Evolutionary conservation across 2,888 invertebrate genomes (phyloP).

Genomic region (Eutolmus rufibarbis): DNA sequence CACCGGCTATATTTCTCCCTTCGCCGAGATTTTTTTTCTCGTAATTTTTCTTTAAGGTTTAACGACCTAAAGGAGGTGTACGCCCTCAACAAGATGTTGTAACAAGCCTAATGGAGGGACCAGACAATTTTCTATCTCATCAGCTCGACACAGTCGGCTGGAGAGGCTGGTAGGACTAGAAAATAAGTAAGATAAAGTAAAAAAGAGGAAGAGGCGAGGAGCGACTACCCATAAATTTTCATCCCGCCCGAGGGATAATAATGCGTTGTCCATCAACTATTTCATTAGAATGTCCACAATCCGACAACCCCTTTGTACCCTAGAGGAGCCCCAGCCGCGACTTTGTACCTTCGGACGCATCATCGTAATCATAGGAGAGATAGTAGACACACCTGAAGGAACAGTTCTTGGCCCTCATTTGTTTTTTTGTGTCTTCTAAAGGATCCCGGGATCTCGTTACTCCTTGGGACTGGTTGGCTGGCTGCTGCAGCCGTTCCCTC

Average conservation of each 20-base stretch:
- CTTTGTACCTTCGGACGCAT: conserved; percentile 2
- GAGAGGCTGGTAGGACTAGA: neutral
- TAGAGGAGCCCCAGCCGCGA: neutral
- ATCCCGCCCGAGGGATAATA: conserved; percentile 43
- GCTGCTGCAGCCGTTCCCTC: neutral
- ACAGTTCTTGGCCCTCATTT: neutral
- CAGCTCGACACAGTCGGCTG: neutral
- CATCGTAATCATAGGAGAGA: conserved; percentile 1
- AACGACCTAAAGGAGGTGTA: conserved; percentile 8
- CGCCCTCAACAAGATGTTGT: conserved; percentile 29
- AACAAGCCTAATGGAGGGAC: neutral
- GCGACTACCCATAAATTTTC: conserved; percentile 37
- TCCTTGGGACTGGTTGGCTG: neutral
- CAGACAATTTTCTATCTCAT: conserved; percentile 33
- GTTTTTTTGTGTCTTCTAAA: neutral
- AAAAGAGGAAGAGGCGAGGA: neutral
- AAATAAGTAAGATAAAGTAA: neutral
- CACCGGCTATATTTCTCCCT: neutral
- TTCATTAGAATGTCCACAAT: conserved; percentile 38
- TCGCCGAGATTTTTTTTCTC: neutral
- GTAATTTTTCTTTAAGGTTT: conserved; percentile 6
- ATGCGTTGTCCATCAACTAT: conserved; percentile 45
- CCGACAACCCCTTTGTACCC: neutral
- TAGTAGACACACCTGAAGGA: neutral
- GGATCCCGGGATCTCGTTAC: conserved; percentile 11